A percentile compares a stretch with the other conserved stretches of the same genome.
These are phyloP conservation scores for Styela clava DNA, from an alignment of 23 tunicate genomes.

Conservation along the genomic window DNA sequence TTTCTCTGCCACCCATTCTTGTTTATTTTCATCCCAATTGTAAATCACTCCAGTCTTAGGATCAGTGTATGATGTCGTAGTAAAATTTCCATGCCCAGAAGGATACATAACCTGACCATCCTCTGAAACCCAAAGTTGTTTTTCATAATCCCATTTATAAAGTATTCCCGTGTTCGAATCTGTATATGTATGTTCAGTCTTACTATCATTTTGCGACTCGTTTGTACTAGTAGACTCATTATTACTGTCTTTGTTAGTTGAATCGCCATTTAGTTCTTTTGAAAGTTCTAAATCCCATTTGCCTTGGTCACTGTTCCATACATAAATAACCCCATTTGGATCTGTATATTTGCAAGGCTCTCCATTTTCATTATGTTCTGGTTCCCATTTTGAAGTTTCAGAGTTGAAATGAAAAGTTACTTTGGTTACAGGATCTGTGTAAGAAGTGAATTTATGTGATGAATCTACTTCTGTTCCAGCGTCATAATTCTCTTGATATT, in stretches of 20 bases:
- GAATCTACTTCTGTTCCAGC: neutral
- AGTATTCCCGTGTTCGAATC: slow-evolving; percentile 59
- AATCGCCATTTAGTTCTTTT: too few species aligned
- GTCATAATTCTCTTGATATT: slow-evolving; percentile 65
- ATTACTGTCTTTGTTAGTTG: neutral
- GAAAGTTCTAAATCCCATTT: slow-evolving; percentile 16
- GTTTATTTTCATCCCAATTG: slow-evolving; percentile 47
- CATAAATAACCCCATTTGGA: slow-evolving; percentile 8
- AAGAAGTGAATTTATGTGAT: neutral
- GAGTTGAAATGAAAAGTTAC: neutral
- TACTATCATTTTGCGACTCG: neutral
- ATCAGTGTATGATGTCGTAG: slow-evolving; percentile 50
- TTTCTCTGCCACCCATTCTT: slow-evolving; percentile 63
- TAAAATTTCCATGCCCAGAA: slow-evolving; percentile 7
- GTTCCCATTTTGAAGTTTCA: slow-evolving; percentile 14
- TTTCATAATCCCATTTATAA: slow-evolving; percentile 48
- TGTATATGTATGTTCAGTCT: slow-evolving; percentile 31
- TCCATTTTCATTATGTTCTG: slow-evolving; percentile 11
- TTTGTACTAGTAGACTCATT: neutral
- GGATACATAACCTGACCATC: slow-evolving; percentile 50
- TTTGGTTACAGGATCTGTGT: slow-evolving; percentile 19
- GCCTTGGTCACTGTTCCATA: slow-evolving; percentile 1
- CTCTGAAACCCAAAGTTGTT: slow-evolving; percentile 57
- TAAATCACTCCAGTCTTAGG: slow-evolving; percentile 45
- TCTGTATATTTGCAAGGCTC: slow-evolving; percentile 15